phyloP scores from a whole-genome alignment of 2,888 invertebrate species.

The Notodonta dromedarius region DNA sequence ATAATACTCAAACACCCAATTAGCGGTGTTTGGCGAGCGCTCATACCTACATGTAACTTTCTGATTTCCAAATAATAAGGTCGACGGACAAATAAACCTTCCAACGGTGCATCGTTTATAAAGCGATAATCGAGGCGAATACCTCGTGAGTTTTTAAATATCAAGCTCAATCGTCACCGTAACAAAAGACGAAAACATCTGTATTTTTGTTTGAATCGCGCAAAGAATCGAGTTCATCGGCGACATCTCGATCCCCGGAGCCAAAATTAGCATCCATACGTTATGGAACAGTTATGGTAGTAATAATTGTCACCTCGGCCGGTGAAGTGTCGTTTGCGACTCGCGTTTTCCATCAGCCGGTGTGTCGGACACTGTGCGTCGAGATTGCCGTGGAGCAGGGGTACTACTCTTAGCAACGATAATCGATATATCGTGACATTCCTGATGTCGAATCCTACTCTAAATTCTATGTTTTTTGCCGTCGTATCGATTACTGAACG shows the following conservation, averaged over 20 bases:
- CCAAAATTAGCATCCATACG: slow-evolving; percentile 64
- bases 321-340: slow-evolving; percentile 28
- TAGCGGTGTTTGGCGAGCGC: neutral
- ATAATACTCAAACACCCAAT: neutral
- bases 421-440: too few species aligned
- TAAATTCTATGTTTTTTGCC: too few species aligned
- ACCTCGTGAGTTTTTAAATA: slow-evolving; percentile 25
- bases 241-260: slow-evolving; percentile 51
- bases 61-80: slow-evolving; percentile 27
- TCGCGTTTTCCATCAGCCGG: slow-evolving; percentile 29
- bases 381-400: neutral
- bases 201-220: slow-evolving; percentile 59
- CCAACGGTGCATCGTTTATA: neutral
- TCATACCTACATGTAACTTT: slow-evolving; percentile 5
- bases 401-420: too few species aligned
- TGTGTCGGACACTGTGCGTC: neutral
- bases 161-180: slow-evolving; percentile 50
- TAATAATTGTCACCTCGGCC: slow-evolving; percentile 64
- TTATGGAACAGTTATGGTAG: slow-evolving; percentile 65
- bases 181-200: slow-evolving; percentile 53
- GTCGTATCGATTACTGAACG: neutral
- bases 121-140: slow-evolving; percentile 15
- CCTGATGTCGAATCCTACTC: too few species aligned
- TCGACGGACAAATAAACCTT: slow-evolving; percentile 25
- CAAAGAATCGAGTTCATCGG: slow-evolving; percentile 50